These are phyloP conservation scores for Rhodophaea formosa DNA, from an alignment of 2,888 invertebrate genomes.

Conservation along the genomic window DNA sequence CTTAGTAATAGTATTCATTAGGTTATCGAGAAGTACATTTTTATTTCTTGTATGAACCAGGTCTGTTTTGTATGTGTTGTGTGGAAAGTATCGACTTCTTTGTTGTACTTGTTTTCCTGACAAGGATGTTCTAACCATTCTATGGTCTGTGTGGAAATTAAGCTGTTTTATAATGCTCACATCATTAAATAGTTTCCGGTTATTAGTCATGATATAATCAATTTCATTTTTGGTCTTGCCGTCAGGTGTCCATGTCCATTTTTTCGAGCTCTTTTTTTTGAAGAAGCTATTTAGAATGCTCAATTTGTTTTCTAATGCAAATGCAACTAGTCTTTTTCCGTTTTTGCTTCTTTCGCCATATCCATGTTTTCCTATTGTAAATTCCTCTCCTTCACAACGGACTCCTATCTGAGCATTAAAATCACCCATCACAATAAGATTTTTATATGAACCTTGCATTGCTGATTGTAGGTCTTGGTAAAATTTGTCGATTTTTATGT, in stretches of 20 bases:
- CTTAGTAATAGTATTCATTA: no score
- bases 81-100: neutral
- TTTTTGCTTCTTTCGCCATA: slow-evolving; percentile 29
- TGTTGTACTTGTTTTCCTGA: slow-evolving; percentile 18
- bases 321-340: slow-evolving; percentile 23
- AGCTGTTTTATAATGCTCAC: no score
- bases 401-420: no score
- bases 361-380: slow-evolving; percentile 25
- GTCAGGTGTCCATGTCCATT: slow-evolving; percentile 33
- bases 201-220: slow-evolving; percentile 27
- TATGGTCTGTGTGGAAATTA: slow-evolving; percentile 26
- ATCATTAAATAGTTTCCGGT: slow-evolving; percentile 23
- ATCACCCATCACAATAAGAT: slow-evolving; percentile 28
- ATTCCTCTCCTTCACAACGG: slow-evolving; percentile 29
- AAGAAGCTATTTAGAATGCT: slow-evolving; percentile 24
- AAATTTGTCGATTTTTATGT: slow-evolving; percentile 26
- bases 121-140: slow-evolving; percentile 26
- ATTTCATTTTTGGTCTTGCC: slow-evolving; percentile 24
- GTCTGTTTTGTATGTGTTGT: no score
- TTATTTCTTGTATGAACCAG: no score
- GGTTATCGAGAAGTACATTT: no score
- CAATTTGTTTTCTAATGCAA: slow-evolving; percentile 29
- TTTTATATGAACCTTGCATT: slow-evolving; percentile 1
- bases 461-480: slow-evolving; percentile 24
- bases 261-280: slow-evolving; percentile 18